Evolutionary conservation across 2,113 vertebrate species (phyloP), one percentile per base, ranked within the genome.

Genomic region (Rhipidura dahli): DNA sequence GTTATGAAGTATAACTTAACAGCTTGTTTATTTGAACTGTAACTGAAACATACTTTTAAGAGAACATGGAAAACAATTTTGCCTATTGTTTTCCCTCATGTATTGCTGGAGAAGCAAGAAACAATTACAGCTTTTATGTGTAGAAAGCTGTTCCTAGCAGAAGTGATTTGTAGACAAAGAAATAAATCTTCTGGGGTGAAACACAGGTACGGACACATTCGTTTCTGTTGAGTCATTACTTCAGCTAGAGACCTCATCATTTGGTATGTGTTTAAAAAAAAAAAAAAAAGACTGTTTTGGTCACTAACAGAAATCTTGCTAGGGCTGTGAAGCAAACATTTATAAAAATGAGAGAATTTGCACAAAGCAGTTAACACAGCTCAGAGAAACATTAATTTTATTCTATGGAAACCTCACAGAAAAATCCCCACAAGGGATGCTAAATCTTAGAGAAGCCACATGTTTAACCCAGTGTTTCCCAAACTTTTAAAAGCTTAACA

Each of bases 401-500:
- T 87, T 94, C 88, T 81, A 60, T 39, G 81, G 83, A 90, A 95
- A 92, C 94, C 49, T 2, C 90, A 83, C n/a, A 78, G 72, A 91
- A 96, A 95, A 92, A 59, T 44, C 59, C 53, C 85, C 11, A 10
- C 68, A 73, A 96, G 88, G 69, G 28, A 87, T 93, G 45, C 23
- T 96, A 53, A 47, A 75, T 90, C 54, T 73, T 81, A 72, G 91
- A 85, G 87, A 93, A 22, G 28, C 87, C 78, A 93, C 66, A 83
- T 91, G 92, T 94, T 92, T 94, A 96, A 94, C 88, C 72, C 86
- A 94, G 60, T 45, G 14, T 93, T 96, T 93, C 85, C 93, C 76
- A 93, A 96, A 93, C 75, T 92, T 94, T 93, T 90, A 93, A 96
- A 95, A 96, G 93, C 92, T 96, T 96, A 90, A 90, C 94, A 95